Conservation (phyloP, 2,113 vertebrate species). For the Anser cygnoides region DNA sequence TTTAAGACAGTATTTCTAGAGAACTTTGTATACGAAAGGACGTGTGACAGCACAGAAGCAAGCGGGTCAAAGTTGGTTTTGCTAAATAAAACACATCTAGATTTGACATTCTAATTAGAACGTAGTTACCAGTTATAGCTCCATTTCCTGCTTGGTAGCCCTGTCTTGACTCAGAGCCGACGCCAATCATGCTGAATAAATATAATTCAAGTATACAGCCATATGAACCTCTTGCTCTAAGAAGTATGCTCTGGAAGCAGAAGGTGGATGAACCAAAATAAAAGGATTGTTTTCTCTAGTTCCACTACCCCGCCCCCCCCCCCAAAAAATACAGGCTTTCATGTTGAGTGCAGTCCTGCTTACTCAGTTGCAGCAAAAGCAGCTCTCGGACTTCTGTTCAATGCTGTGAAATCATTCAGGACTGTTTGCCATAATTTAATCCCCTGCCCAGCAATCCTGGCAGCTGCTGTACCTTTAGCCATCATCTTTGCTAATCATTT, state of each 20-base stretch:
- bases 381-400: not conserved
- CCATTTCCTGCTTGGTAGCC: not conserved
- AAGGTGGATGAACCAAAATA: not conserved
- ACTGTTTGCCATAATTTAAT: not conserved
- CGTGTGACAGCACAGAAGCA: not conserved
- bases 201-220: not conserved
- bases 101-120: not conserved
- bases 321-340: not conserved
- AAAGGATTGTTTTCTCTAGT: not conserved
- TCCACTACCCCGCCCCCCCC: not conserved
- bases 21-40: not conserved
- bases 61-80: not conserved
- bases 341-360: not conserved
- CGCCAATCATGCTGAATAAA: rapidly evolving
- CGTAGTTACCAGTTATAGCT: not conserved
- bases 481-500: too few relatives aligned
- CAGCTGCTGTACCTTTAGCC: not conserved
- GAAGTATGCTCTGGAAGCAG: not conserved
- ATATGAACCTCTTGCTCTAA: not conserved
- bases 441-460: not conserved
- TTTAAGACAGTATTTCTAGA: not conserved
- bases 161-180: not conserved
- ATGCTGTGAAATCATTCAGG: not conserved
- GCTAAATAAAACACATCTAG: not conserved
- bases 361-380: not conserved